Base-by-base conservation (phyloP, 2,888 invertebrate species). In the Chaitophorus viminalis region DNA sequence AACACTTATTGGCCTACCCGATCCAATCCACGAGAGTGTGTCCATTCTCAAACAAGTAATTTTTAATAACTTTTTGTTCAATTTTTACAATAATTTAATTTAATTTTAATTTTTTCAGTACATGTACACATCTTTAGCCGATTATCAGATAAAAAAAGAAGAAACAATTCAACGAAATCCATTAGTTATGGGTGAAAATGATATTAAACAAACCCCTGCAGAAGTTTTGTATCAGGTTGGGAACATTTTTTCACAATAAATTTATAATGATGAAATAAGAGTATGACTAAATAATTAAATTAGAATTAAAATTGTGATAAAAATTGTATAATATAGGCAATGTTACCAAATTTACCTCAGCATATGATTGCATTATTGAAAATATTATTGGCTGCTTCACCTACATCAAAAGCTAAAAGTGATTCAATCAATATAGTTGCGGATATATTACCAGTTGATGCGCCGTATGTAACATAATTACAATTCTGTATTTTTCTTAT, bases 391-490 rank as follows among this genome's bases (percentile, higher is more conserved):
- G 99, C 99, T 54, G 99, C 99, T 86, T 98, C 99, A 65, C 99
- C 99, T 8, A 99, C 99, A n/a, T 98, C 98, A n/a, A 99, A 98
- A 92, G 95, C 97, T 9, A 99, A 99, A 93, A 97, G 96, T 18
- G 99, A 99, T 91, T 98, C 99, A 82, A 97, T 99, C 90, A 99
- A 99, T 92, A 99, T 99, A 76, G 95, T 99, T 94, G 97, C 98
- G 72, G 99, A 99, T 92, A 96, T 99, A 81, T 92, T 99, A 90
- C 99, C 99, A 0, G 98, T 98, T 92, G 98, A 98, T 93, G 98
- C 98, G 97, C 98, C 98, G 94, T 87, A 87, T 17, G 86, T 87
- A 14, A 60, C 9, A 25, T 29, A 36, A 83, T 68, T 31, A 68
- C 95, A 92, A 93, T 94, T 33, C 17, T 54, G 17, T 54, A 54